Evolutionary conservation across 2,888 invertebrate species (phyloP), one percentile per base, ranked within the genome.

Genomic region (Piscicola geometra): DNA sequence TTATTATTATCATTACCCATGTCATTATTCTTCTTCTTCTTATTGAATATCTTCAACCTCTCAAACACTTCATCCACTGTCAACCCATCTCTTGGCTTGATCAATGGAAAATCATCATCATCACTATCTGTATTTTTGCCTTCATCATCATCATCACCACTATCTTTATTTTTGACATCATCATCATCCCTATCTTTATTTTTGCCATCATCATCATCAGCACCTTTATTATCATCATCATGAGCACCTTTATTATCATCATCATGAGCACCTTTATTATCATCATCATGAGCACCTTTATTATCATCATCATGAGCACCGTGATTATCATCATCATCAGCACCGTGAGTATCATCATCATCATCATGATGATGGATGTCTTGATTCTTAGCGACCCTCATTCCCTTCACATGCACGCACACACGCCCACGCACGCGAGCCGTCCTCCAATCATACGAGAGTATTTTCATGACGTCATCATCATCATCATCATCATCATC

Each of bases 111-210:
- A 35, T 32, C 36, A 1, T 25, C 36, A 33, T 69, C 36, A 2
- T 30, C 0, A 33, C 28, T 9, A 18, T 0, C 35, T 28, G 75
- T 41, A 33, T 76, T 67, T 52, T 76, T 67, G 35, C 36, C 77
- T 60, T 71, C 76, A 36, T 70, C 71, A 60, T 71, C 64, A 60
- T 66, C 56, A n/a, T 76, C 76, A 36, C 36, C 71, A 60, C 77
- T 71, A 60, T 76, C 71, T 30, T 76, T 64, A 72, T 76, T 67
- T 30, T 28, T 64, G 30, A 36, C 76, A 35, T 71, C 67, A 66
- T 64, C 76, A 30, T 64, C 76, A 56, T 76, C 72, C 50, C 32
- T 75, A 71, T 71, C 76, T 28, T 70, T 66, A 64, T 76, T 64
- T 35, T 66, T 60, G 25, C 70, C 76, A 66, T 60, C 76, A 60